Base-by-base conservation (phyloP, 1,140 invertebrate genomes). In the Diabrotica undecimpunctata region DNA sequence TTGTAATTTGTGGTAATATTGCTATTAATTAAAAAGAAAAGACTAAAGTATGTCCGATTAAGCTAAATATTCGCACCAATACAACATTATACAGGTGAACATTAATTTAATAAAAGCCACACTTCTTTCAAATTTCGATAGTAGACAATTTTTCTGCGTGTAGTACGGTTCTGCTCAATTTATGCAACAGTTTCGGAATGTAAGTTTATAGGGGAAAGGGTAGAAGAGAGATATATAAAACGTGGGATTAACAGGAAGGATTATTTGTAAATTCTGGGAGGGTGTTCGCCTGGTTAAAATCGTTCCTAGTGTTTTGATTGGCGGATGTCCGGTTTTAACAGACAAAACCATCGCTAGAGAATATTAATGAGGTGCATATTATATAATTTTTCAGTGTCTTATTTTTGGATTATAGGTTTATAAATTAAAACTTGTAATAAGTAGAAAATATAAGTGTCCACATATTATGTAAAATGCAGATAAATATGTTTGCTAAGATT, bases 311-410 rank as follows among this genome's bases (percentile, higher is more conserved):
- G 61, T 64, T 59, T 62, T 50, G 51, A 60, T 50, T 52, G 50
- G 54, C 61, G 66, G 66, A 67, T 67, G 66, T 67, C 66, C 66
- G 66, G 66, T 64, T 46, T 59, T 39, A n/a, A 62, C 7, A 37
- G n/a, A 25, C 61, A 46, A n/a, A 46, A 46, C n/a, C 8, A 46
- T 46, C 56, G 54, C 57, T 37, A 54, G 59, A 25, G 61, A 67
- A 67, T 67, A 64, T 67, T 67, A 67, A 67, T 57, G 13, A 66
- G 50, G 59, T 7, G 14, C 50, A 51, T 53, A 5, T 39, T 13
- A 25, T 37, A 13, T 61, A 14, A 46, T 51, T 53, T 51, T 51
- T 50, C 37, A 52, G 13, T 9, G 56, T 9, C 11, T 56, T 11
- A 58, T 11, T 13, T 9, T 9, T 58, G 35, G 12, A 37, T 38